Conservation (phyloP, 2,888 invertebrate genomes). For the Drosophila seclusa region DNA sequence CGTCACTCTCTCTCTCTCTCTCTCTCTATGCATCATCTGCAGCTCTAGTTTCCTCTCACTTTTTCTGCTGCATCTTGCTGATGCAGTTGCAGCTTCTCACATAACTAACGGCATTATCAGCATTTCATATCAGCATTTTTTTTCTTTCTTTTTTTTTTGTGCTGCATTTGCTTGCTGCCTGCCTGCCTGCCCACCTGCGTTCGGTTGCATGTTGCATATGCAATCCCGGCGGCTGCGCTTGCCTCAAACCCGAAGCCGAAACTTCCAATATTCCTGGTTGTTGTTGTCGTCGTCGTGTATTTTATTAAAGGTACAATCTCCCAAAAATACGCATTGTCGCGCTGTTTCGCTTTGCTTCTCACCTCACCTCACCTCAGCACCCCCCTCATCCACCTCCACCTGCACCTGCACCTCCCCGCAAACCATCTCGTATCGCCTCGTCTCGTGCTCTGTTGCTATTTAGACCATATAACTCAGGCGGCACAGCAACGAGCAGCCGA, state of each 20-base stretch:
- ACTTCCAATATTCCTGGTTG: slow-evolving; percentile 55
- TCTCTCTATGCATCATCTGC: neutral
- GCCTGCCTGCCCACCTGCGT: slow-evolving; percentile 9
- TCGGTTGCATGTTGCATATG: slow-evolving; percentile 7
- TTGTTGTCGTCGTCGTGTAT: slow-evolving; percentile 13
- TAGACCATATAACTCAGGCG: slow-evolving; percentile 66
- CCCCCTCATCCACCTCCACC: rapidly evolving
- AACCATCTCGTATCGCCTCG: neutral
- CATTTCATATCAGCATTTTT: slow-evolving; percentile 6
- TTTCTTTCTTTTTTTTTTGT: slow-evolving; percentile 6
- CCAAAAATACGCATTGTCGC: slow-evolving; percentile 45
- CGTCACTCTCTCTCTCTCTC: neutral
- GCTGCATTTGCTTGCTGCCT: slow-evolving; percentile 19
- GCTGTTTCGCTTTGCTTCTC: neutral
- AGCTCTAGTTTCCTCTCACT: slow-evolving; percentile 2
- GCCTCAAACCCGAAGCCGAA: slow-evolving; percentile 40
- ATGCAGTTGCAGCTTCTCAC: slow-evolving; percentile 16
- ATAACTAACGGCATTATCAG: slow-evolving; percentile 24
- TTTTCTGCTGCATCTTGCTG: slow-evolving; percentile 11
- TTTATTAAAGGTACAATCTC: slow-evolving; percentile 71
- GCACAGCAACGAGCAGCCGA: slow-evolving; percentile 36
- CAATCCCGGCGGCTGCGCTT: slow-evolving; percentile 17
- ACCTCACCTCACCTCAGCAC: neutral
- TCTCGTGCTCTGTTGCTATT: slow-evolving; percentile 62
- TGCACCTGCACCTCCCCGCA: no score